Evolutionary conservation across 2,888 invertebrate species (phyloP).

Genomic region (Exocentrus adspersus): DNA sequence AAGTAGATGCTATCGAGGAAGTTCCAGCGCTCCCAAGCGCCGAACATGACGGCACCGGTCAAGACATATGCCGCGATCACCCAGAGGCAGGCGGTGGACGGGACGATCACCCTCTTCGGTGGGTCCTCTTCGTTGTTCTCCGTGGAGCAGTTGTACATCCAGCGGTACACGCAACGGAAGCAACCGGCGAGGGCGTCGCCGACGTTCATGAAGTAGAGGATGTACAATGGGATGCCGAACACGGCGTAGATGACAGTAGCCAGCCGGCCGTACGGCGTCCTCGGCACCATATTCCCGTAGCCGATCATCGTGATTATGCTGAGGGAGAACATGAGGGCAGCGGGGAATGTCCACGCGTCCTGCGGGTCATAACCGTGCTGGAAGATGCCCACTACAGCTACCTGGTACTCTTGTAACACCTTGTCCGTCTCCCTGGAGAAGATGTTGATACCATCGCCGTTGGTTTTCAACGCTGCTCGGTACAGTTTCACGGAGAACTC

Average conservation of each 20-base stretch:
- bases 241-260: slow-evolving; percentile 87
- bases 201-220: slow-evolving; percentile 90
- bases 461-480: slow-evolving; percentile 70
- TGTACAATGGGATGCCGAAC: slow-evolving; percentile 87
- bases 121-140: slow-evolving; percentile 64
- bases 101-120: slow-evolving; percentile 81
- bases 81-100: slow-evolving; percentile 90
- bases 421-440: slow-evolving; percentile 72
- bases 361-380: slow-evolving; percentile 77
- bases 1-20: slow-evolving; percentile 89
- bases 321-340: slow-evolving; percentile 87
- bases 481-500: slow-evolving; percentile 74
- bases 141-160: slow-evolving; percentile 78
- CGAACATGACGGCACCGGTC: slow-evolving; percentile 88
- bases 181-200: slow-evolving; percentile 85
- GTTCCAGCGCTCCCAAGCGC: slow-evolving; percentile 89
- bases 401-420: slow-evolving; percentile 74
- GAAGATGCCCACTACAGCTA: slow-evolving; percentile 72
- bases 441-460: slow-evolving; percentile 74
- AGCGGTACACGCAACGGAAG: slow-evolving; percentile 83
- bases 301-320: slow-evolving; percentile 94
- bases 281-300: slow-evolving; percentile 87
- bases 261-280: slow-evolving; percentile 84
- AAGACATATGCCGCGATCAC: slow-evolving; percentile 86
- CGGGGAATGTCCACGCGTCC: slow-evolving; percentile 87